A percentile compares a stretch with the other conserved stretches of the same genome.
phyloP scores from a whole-genome alignment of 2,113 vertebrate genomes.

The Anolis sagrei region DNA sequence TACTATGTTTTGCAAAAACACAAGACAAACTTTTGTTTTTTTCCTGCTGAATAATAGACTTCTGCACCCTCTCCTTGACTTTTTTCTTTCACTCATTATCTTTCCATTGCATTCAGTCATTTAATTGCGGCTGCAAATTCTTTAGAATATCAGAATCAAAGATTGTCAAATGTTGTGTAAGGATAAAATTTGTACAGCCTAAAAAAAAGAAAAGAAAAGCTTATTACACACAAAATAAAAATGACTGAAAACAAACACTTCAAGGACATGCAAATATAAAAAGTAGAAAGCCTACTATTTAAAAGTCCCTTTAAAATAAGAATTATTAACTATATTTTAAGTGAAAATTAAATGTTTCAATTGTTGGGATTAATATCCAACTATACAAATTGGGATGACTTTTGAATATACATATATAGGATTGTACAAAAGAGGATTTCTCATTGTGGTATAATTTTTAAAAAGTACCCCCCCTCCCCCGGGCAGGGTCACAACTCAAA shows the following conservation, averaged over 20 bases:
- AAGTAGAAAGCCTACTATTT: neutral
- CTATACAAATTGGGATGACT: neutral
- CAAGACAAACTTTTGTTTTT: neutral
- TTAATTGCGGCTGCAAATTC: neutral
- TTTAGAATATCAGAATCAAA: neutral
- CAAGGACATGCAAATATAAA: neutral
- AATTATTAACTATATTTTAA: neutral
- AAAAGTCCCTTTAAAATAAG: neutral
- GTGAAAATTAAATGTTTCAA: neutral
- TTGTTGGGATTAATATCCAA: neutral
- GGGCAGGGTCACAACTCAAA: too few relatives aligned
- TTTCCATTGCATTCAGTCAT: neutral
- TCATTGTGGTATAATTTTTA: neutral
- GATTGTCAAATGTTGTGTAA: neutral
- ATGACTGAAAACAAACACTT: too few relatives aligned
- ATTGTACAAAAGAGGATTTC: neutral
- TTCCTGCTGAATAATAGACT: neutral
- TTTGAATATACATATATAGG: neutral
- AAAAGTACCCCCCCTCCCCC: too few relatives aligned
- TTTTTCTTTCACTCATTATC: neutral
- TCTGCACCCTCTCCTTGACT: neutral
- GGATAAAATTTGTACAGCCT: neutral
- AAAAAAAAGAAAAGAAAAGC: neutral
- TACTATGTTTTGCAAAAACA: neutral
- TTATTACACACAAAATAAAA: too few relatives aligned